Evolutionary conservation across 2,113 vertebrate genomes (phyloP), one percentile per base, ranked within the genome.

Genomic region (Thermophis baileyi): DNA sequence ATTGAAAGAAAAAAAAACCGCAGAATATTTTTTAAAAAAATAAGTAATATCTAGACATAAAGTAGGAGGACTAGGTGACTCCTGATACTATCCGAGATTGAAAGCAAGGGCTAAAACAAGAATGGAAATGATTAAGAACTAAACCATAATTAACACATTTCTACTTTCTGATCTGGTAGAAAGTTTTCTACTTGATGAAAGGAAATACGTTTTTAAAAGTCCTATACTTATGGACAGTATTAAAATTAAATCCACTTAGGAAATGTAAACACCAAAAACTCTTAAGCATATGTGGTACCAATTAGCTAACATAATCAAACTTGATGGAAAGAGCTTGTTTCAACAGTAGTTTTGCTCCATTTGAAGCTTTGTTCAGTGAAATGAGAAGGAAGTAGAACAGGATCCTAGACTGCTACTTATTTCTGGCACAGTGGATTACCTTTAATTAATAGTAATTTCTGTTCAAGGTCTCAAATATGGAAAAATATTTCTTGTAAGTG

Each of bases 241-340:
- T 88, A 2, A 49, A 86, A 94, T 93, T 85, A 2, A 90, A 93
- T 88, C 85, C 57, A 88, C 57, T 74, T 91, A 88, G 89, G 50
- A 93, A 3, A 81, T 90, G 35, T 2, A 85, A 93, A 85, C 55
- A 91, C 44, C n/a, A 50, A 57, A 57, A 87, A 89, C 55, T 46
- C 63, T 89, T 81, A 89, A 91, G 54, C 94, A 81, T 35, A 22
- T 74, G n/a, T 88, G 27, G 91, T 90, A 92, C 69, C 92, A 86
- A 89, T 3, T 91, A 92, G 90, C 3, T 14, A 91, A 24, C 22
- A 94, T 22, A 1, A 49, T 10, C 90, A 30, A 89, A 74, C 69
- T 93, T 91, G n/a, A 89, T 87, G 93, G 53, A 94, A 94, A 90
- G 54, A 88, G 63, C 2, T 57, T 44, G 3, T 90, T 90, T 74